Conservation (phyloP, 2,888 invertebrate species). For the Meteorus colon region DNA sequence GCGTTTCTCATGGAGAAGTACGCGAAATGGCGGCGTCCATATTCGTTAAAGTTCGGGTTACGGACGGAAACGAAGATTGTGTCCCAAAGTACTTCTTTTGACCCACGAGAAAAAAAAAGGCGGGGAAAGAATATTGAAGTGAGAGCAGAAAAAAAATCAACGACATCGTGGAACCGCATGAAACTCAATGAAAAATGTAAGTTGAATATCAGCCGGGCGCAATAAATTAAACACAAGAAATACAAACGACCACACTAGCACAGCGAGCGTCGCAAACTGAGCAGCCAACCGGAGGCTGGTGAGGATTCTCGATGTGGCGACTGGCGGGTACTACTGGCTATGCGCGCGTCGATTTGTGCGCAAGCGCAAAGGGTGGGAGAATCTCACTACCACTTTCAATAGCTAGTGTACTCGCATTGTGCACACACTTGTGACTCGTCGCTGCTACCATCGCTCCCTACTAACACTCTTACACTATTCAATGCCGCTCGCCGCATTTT, state of each 20-base stretch:
- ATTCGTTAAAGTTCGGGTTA: conserved; percentile 21
- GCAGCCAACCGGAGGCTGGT: conserved; percentile 57
- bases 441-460: neutral
- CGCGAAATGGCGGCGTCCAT: conserved; percentile 30
- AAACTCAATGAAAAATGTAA: neutral
- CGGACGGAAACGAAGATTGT: conserved; percentile 9
- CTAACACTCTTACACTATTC: neutral
- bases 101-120: conserved; percentile 2
- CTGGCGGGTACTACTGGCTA: conserved; percentile 16
- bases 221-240: neutral
- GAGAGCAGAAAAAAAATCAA: conserved; percentile 12
- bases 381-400: neutral
- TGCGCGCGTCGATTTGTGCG: conserved; percentile 52
- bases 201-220: neutral
- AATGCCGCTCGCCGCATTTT: conserved; percentile 29
- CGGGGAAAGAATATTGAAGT: neutral
- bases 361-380: conserved; percentile 44
- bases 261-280: conserved; percentile 67
- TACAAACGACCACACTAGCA: conserved; percentile 52
- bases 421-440: too few species aligned
- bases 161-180: neutral
- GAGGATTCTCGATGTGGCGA: conserved; percentile 20
- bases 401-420: too few species aligned
- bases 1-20: neutral
- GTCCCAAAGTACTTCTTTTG: conserved; percentile 11